Percentiles rank a stretch among this genome's conserved stretches.
Conservation (phyloP, 2,797 vertebrate species). For the Sebastes iracundus region DNA sequence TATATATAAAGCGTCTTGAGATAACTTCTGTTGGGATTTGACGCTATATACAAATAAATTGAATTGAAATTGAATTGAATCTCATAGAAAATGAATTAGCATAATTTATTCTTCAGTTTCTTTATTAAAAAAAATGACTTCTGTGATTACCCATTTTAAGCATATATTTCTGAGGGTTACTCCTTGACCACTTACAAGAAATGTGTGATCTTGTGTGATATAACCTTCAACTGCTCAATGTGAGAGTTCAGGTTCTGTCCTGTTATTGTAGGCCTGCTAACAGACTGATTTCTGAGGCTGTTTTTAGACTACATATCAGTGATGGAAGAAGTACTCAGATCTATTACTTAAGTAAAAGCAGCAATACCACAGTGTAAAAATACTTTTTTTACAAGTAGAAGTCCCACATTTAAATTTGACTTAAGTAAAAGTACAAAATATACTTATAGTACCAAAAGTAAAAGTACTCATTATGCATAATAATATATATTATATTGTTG, state of each 20-base stretch:
- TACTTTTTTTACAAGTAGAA: rapidly evolving
- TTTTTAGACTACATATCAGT: not conserved
- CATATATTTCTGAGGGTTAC: not conserved
- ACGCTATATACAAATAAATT: too few relatives aligned
- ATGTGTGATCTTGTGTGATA: not conserved
- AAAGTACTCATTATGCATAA: too few relatives aligned
- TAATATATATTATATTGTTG: too few relatives aligned
- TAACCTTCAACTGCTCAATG: not conserved
- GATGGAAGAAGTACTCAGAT: too few relatives aligned
- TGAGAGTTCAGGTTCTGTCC: not conserved
- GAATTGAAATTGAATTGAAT: too few relatives aligned
- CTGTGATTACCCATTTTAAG: not conserved
- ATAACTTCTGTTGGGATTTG: too few relatives aligned
- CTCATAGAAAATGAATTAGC: not conserved
- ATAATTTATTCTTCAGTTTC: not conserved
- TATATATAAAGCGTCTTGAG: too few relatives aligned
- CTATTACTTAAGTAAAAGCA: too few relatives aligned
- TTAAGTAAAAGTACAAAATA: too few relatives aligned
- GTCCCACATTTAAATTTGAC: too few relatives aligned
- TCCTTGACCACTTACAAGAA: not conserved
- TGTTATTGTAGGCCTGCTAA: not conserved
- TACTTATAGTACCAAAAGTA: too few relatives aligned
- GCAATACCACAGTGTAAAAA: too few relatives aligned
- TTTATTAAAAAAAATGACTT: not conserved
- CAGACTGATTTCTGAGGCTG: not conserved